Conservation (phyloP, 2,888 invertebrate species). For the Kuschelorhynchus macadamiae region DNA sequence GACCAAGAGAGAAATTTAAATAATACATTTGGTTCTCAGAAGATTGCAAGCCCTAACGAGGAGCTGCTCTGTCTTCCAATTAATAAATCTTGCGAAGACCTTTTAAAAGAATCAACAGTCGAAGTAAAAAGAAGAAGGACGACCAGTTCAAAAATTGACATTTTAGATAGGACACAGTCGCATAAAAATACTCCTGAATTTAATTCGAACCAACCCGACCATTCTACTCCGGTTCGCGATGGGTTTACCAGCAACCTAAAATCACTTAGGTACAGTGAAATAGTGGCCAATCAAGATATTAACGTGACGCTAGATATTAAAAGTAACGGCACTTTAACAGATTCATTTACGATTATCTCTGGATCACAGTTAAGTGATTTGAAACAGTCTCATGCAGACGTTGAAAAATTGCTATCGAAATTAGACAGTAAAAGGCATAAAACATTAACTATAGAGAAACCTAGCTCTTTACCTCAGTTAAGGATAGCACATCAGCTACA, state of each 20-base stretch:
- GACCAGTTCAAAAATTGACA: conserved; percentile 38
- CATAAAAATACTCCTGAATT: not conserved
- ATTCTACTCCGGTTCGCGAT: not conserved
- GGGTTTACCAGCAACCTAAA: not conserved
- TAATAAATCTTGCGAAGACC: conserved; percentile 51
- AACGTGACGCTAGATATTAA: not conserved
- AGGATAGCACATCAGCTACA: conserved; percentile 33
- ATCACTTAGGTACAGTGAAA: not conserved
- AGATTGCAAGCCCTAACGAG: conserved; percentile 4
- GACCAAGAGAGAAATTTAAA: conserved; percentile 3
- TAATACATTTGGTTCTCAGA: conserved; percentile 4
- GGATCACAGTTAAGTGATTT: not conserved
- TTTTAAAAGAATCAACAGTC: conserved; percentile 49
- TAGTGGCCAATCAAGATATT: not conserved
- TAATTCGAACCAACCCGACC: not conserved
- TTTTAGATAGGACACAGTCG: too few species aligned
- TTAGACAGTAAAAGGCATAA: conserved; percentile 38
- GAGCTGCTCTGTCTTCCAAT: conserved; percentile 21
- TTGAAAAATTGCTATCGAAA: not conserved
- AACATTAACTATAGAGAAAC: conserved; percentile 50
- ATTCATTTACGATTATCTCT: not conserved
- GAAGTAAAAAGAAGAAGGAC: conserved; percentile 56
- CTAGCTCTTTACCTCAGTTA: conserved; percentile 54
- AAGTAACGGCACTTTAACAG: not conserved
- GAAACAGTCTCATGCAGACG: not conserved